phyloP scores from a whole-genome alignment of 2,113 vertebrate genomes.

The Lycocorax pyrrhopterus region DNA sequence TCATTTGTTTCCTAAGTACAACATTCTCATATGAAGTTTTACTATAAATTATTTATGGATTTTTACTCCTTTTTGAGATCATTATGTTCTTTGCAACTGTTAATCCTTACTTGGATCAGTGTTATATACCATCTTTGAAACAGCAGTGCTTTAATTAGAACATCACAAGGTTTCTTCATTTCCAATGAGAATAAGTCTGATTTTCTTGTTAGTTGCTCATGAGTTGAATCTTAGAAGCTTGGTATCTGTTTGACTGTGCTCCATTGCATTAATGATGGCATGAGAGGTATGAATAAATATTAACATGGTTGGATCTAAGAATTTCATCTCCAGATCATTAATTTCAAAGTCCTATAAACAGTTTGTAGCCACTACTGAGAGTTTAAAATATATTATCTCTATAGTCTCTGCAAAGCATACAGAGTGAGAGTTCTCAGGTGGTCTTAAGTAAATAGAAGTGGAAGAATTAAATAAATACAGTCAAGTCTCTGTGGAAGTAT shows the following conservation, averaged over 20 bases:
- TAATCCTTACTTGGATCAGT: not conserved
- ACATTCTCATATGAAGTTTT: not conserved
- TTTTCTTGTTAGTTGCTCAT: not conserved
- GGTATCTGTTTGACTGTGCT: not conserved
- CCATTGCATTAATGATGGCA: not conserved
- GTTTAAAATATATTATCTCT: not conserved
- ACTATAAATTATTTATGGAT: not conserved
- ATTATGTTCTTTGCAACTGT: not conserved
- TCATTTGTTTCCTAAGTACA: not conserved
- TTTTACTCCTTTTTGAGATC: not conserved
- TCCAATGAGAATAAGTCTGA: conserved; percentile 12
- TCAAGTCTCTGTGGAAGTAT: not conserved
- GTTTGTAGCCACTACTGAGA: not conserved
- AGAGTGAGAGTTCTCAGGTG: not conserved
- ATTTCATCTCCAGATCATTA: conserved; percentile 15
- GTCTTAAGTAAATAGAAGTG: not conserved
- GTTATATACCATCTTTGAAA: not conserved
- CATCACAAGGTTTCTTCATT: not conserved
- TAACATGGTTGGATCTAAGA: not conserved
- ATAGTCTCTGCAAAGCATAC: not conserved
- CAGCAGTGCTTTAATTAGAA: conserved; percentile 1
- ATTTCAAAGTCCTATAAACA: not conserved
- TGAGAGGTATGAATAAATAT: conserved; percentile 37
- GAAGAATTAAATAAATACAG: not conserved
- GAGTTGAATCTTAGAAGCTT: not conserved